These are phyloP conservation scores for Caradrina kadenii DNA, from an alignment of 2,888 invertebrate species.

Conservation along the genomic window DNA sequence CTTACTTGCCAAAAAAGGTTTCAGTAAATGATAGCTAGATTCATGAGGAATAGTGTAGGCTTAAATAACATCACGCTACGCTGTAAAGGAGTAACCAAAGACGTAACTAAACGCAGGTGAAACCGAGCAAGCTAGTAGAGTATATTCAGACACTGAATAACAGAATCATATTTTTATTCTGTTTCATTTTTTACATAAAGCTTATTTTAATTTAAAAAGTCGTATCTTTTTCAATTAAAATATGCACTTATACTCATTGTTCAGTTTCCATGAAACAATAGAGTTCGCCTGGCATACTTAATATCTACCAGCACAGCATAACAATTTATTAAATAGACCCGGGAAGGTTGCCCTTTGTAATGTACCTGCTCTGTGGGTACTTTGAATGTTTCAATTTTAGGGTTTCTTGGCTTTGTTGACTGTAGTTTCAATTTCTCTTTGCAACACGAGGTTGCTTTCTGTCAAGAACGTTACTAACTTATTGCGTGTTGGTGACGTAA, in stretches of 20 bases:
- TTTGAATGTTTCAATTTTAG: constrained; percentile 36
- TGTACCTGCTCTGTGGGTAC: constrained; percentile 9
- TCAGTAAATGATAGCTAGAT: too few species aligned
- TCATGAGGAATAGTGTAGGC: too few species aligned
- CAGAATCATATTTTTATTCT: neutral
- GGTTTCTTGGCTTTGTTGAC: constrained; percentile 23
- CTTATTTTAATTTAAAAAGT: neutral
- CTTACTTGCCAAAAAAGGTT: too few species aligned
- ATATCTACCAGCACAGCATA: constrained; percentile 25
- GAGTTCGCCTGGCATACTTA: constrained; percentile 34
- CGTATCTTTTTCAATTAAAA: neutral
- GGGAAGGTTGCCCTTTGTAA: constrained; percentile 31
- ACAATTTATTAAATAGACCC: constrained; percentile 26
- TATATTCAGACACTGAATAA: neutral
- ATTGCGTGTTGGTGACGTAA: neutral
- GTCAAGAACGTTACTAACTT: neutral
- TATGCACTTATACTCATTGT: neutral
- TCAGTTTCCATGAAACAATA: constrained; percentile 18
- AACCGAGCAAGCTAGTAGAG: neutral
- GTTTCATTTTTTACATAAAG: neutral
- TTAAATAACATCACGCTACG: too few species aligned
- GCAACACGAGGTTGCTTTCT: neutral
- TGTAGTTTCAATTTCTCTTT: constrained; percentile 25
- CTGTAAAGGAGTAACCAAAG: too few species aligned
- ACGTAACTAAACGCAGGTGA: too few species aligned